These are phyloP conservation scores for Mionectes olivaceus DNA, from an alignment of 2,797 vertebrate species.

Conservation along the genomic window DNA sequence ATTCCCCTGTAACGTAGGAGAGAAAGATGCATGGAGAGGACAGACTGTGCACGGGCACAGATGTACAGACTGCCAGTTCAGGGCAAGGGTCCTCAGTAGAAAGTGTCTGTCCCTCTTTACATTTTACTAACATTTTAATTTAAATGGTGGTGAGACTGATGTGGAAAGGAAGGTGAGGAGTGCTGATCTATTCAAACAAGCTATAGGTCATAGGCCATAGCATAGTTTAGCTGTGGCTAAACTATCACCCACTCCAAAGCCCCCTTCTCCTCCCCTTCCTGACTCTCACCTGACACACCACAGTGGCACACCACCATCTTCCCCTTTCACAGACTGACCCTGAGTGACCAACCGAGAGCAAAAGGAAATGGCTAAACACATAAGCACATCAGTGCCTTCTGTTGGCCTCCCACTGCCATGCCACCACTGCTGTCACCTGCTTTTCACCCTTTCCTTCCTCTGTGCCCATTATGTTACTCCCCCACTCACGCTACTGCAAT, in stretches of 20 bases:
- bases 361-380: neutral
- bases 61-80: neutral
- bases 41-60: rapidly evolving
- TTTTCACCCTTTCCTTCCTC: neutral
- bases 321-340: neutral
- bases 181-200: neutral
- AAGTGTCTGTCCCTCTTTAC: neutral
- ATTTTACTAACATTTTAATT: neutral
- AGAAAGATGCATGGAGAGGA: rapidly evolving
- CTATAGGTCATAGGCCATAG: too few relatives aligned
- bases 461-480: neutral
- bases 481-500: neutral
- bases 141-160: rapidly evolving
- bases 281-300: neutral
- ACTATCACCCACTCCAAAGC: neutral
- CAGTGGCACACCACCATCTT: neutral
- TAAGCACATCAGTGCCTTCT: neutral
- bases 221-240: neutral
- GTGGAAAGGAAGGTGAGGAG: neutral
- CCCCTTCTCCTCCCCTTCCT: neutral
- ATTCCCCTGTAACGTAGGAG: neutral
- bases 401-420: neutral
- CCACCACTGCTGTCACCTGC: neutral
- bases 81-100: neutral
- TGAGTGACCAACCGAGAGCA: rapidly evolving